Evolutionary conservation across 35 echinoderm and acorn worm species (phyloP), one percentile per base, ranked within the genome.

Genomic region (Apostichopus japonicus): DNA sequence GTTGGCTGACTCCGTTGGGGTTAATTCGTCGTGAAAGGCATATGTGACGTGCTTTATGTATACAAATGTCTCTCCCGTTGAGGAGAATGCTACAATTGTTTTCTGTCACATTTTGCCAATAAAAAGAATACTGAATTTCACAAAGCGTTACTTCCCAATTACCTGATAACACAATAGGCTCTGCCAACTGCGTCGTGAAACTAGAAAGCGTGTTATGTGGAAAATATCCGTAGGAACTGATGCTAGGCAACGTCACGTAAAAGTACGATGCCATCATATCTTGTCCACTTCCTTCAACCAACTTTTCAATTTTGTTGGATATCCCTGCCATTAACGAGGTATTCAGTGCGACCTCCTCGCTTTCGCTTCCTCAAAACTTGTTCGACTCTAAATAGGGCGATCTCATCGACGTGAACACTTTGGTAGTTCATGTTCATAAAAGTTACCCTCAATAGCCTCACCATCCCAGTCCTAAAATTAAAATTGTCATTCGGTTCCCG

Each of bases 51-150:
- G 6, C 65, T 87, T 16, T 5, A 87, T 87, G 33, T 24, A 87
- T 87, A 22, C 56, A 87, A 65, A 63, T 23, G 1, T 63, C 84
- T 53, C 55, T 82, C 0, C 54, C 79, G 13, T 82, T 82, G 13
- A 82, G 14, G 10, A 6, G 24, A 25, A 82, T 54, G 33, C 79
- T 82, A n/a, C 79, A 82, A 82, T 82, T 82, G 1, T 24, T 3
- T 13, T 82, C 79, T 11, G 79, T 82, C 54, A 82, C 79, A 82
- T 82, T 82, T 13, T 52, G n/a, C 80, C 80, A 84, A 27, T 88
- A 71, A 24, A 71, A 73, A 70, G 86, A 23, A 53, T 71, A 71
- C 22, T 73, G 58, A 22, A 88, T 88, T 88, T n/a, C n/a, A n/a
- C n/a, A n/a, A n/a, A n/a, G n/a, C n/a, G n/a, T n/a, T n/a, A n/a